Base-by-base conservation (phyloP, 2,888 invertebrate species). In the Cremastinae sp. region DNA sequence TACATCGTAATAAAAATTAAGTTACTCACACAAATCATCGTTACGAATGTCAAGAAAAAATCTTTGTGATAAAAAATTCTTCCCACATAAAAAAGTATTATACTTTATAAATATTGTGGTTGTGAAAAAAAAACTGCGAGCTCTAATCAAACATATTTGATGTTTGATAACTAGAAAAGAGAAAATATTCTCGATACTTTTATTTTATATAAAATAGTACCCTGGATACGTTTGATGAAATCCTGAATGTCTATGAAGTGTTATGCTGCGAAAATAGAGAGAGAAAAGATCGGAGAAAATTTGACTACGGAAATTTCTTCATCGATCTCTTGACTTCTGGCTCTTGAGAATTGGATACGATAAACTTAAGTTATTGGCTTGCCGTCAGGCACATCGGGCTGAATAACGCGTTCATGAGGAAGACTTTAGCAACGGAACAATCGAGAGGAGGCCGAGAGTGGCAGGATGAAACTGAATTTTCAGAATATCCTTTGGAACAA, bases 341-440 rank as follows among this genome's bases (percentile, higher is more conserved):
- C 7, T 61, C 58, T 28, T 8, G n/a, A 45, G 45, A 73, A 66
- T 73, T 55, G 53, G 59, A 55, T 55, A 73, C 41, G 53, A 35
- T 66, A 39, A 53, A 53, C 37, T 53, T 55, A 47, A 66, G 65
- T 68, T 62, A 74, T 68, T 56, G 74, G 68, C 62, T 56, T 53
- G 61, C 59, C 51, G 51, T 59, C 51, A 41, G 66, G 66, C 66
- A 37, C 61, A 66, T 47, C 20, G 51, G 35, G 47, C 41, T 56
- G 47, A 61, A 43, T 45, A 49, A 66, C 8, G 49, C 72, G 61
- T 43, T 72, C 69, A 16, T 51, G 69, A 35, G 68, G 64, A 64
- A 70, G 73, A 76, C 59, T 73, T 76, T 47, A 59, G 45, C 69
- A 53, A 59, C 73, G 76, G 59, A 59, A 73, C 69, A 76, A 76